Evolutionary conservation across 2,797 vertebrate species (phyloP).

Genomic region (Salmo trutta): DNA sequence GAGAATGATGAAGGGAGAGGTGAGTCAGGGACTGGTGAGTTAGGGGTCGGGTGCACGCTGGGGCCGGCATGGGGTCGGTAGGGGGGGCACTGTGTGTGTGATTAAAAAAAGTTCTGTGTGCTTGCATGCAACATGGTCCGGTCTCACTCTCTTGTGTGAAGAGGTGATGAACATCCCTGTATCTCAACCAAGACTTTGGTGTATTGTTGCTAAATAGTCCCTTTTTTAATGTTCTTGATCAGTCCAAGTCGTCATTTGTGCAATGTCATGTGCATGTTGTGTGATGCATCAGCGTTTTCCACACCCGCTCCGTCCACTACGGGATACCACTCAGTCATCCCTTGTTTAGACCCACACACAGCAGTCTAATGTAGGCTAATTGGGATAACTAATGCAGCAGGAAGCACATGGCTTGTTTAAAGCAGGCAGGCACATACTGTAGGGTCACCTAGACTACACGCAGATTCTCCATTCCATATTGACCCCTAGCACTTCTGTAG

Average conservation of each 20-base stretch:
- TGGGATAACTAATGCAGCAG: neutral
- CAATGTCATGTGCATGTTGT: neutral
- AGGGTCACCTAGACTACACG: neutral
- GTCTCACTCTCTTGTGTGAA: no score
- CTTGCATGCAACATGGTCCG: neutral
- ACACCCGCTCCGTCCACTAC: neutral
- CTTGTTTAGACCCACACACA: neutral
- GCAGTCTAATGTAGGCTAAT: neutral
- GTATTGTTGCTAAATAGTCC: neutral
- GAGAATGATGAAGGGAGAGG: slow-evolving; percentile 94
- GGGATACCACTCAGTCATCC: neutral
- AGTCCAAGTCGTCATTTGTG: neutral
- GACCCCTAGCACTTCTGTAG: no score
- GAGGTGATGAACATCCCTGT: neutral
- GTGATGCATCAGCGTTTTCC: slow-evolving; percentile 1
- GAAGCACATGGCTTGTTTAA: no score
- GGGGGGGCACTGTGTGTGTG: neutral
- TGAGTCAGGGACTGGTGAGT: slow-evolving; percentile 63
- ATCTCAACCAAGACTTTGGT: neutral
- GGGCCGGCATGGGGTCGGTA: neutral
- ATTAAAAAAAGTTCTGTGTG: neutral
- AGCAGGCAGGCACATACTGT: slow-evolving; percentile 30
- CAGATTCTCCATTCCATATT: neutral
- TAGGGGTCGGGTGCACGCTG: neutral
- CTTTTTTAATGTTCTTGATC: neutral